Base-by-base conservation (phyloP, 2,888 invertebrate genomes). In the Aleiodes leptofemur region DNA sequence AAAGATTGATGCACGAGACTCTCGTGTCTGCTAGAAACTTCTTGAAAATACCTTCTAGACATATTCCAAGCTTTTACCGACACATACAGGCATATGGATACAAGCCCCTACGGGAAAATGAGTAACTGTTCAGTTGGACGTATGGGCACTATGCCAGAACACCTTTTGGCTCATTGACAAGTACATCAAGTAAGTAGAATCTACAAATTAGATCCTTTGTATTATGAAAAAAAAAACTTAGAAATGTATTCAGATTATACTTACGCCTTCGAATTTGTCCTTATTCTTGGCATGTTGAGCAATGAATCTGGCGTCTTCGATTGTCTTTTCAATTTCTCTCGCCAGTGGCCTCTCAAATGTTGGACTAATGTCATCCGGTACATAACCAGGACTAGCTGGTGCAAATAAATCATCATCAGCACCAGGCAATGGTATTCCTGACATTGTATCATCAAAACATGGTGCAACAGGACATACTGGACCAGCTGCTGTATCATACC, bases 201-300 rank as follows among this genome's bases (percentile, higher is more conserved):
- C 1, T 8, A 43, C 7, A 9, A 43, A 43, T 43, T 43, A 9
- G 8, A 43, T 43, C 9, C 43, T 43, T 43, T 38, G 38, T 38
- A 23, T 23, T 23, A 23, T n/a, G n/a, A n/a, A n/a, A n/a, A 23
- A 23, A 23, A 23, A 23, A 23, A 23, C 23, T 2, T 8, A 38
- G 38, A 8, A 38, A 38, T 38, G 43, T 6, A 9, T 9, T 43
- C 3, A 9, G 9, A 43, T 43, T 11, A 16, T 51, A 94, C 96
- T 95, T 92, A 97, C 97, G 90, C 95, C 96, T 90, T 96, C 97
- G 90, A 97, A 97, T 90, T 95, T 96, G 91, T 97, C 97, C 91
- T 97, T 96, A 91, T 97, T 97, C 90, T 94, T 95, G 90, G 97
- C 96, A 90, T 97, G 97, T 91, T 97, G 97, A 88, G 97, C 97